Percentiles rank a stretch among this genome's conserved stretches.
Evolutionary conservation across 1,140 invertebrate species (phyloP).

Genomic region (Zaprionus davidi): DNA sequence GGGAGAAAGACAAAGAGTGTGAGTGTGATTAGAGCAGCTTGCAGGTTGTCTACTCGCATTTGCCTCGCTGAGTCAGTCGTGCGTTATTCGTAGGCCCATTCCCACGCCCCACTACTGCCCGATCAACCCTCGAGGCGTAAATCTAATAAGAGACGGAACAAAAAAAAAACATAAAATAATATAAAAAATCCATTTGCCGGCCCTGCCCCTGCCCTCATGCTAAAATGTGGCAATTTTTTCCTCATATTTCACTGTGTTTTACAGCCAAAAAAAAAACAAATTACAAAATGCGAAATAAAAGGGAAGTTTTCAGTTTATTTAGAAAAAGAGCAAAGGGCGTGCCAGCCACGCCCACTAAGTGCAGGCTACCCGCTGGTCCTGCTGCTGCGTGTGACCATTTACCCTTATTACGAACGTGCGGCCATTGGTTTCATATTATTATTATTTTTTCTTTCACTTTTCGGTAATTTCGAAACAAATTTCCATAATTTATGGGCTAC

Average conservation of each 20-base stretch:
- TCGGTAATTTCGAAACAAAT: conserved; percentile 70
- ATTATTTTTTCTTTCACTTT: conserved; percentile 19
- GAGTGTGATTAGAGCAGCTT: conserved; percentile 35
- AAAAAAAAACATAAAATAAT: conserved; percentile 38
- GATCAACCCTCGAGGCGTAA: conserved; percentile 43
- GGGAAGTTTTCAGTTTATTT: conserved; percentile 59
- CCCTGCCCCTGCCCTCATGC: neutral
- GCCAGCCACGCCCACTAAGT: conserved; percentile 55
- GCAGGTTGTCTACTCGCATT: conserved; percentile 56
- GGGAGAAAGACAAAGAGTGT: neutral
- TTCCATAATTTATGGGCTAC: conserved; percentile 78
- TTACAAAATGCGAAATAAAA: conserved; percentile 75
- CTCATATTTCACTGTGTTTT: conserved; percentile 73
- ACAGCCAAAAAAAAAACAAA: conserved; percentile 68
- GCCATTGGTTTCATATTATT: conserved; percentile 37
- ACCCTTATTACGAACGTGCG: conserved; percentile 60
- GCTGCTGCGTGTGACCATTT: conserved; percentile 60
- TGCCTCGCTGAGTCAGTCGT: conserved; percentile 42
- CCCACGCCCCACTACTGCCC: conserved; percentile 47
- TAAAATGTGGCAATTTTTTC: conserved; percentile 78
- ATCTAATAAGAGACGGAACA: conserved; percentile 60
- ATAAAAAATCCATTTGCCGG: conserved; percentile 62
- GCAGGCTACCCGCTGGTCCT: conserved; percentile 36
- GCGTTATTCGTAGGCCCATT: conserved; percentile 37
- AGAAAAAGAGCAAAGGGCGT: conserved; percentile 32